Conservation (phyloP, 2,113 vertebrate species). For the Grammomys surdaster region DNA sequence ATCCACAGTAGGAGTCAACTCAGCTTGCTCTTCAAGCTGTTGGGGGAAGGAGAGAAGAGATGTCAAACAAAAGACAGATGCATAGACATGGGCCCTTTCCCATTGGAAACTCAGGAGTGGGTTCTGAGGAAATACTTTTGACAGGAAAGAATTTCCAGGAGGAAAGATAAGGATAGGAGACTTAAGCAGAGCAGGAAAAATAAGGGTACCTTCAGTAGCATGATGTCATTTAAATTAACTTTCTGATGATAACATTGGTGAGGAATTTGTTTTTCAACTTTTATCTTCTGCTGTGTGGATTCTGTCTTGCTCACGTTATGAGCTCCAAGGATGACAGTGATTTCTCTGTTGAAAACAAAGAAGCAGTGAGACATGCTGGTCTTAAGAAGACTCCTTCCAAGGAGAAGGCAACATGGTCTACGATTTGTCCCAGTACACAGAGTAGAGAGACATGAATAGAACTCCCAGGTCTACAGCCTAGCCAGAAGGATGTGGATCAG, state of each 20-base stretch:
- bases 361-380: background rate
- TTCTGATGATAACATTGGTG: no score
- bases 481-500: background rate
- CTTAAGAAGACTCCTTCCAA: background rate
- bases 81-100: background rate
- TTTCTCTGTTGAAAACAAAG: conserved; percentile 24
- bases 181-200: background rate
- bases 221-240: no score
- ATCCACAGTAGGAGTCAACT: background rate
- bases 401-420: background rate
- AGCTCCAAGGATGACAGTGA: conserved; percentile 57
- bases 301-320: conserved; percentile 50
- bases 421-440: background rate
- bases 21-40: background rate
- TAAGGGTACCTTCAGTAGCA: conserved; percentile 58
- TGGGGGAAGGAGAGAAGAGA: background rate
- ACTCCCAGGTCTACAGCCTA: no score
- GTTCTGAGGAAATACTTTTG: background rate
- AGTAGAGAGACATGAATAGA: background rate
- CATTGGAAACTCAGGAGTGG: background rate
- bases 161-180: background rate
- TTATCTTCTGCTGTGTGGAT: conserved; percentile 38
- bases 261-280: conserved; percentile 20
- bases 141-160: background rate
- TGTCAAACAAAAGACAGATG: background rate